Percentiles rank a stretch among this genome's conserved stretches.
phyloP scores from a whole-genome alignment of 2,113 vertebrate species.

The Phoxinus phoxinus region DNA sequence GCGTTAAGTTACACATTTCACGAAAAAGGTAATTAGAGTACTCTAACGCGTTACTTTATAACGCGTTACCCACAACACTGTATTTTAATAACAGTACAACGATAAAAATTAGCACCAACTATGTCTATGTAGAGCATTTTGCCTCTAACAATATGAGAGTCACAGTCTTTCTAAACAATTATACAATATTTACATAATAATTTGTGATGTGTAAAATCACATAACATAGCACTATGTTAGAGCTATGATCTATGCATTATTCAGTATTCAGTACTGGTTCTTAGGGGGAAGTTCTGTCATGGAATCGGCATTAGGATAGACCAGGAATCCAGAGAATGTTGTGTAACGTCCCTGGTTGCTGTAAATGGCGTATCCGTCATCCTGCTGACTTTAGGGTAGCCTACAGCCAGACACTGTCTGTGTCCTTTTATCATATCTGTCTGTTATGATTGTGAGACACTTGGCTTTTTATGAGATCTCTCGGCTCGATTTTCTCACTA shows the following conservation, averaged over 20 bases:
- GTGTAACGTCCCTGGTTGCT: conserved; percentile 82
- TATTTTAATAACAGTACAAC: neutral
- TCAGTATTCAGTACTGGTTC: neutral
- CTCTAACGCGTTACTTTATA: too few species aligned
- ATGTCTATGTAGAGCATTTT: neutral
- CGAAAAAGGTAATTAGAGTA: too few species aligned
- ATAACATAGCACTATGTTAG: neutral
- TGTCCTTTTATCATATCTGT: too few species aligned
- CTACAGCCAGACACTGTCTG: conserved; percentile 78
- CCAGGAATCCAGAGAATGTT: conserved; percentile 81
- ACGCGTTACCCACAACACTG: too few species aligned
- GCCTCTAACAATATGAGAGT: neutral
- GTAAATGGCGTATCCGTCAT: conserved; percentile 78
- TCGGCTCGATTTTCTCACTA: too few species aligned
- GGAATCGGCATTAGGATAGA: conserved; percentile 70
- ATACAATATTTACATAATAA: conserved; percentile 70
- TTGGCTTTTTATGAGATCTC: too few species aligned
- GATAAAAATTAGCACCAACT: neutral
- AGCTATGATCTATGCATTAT: too few species aligned
- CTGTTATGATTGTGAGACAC: too few species aligned
- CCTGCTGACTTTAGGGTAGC: conserved; percentile 81
- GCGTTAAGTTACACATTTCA: too few species aligned
- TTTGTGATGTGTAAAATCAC: neutral
- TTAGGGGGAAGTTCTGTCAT: conserved; percentile 63
- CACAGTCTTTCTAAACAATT: conserved; percentile 7